phyloP scores from a whole-genome alignment of 2,797 vertebrate genomes.

The Acipenser oxyrinchus region DNA sequence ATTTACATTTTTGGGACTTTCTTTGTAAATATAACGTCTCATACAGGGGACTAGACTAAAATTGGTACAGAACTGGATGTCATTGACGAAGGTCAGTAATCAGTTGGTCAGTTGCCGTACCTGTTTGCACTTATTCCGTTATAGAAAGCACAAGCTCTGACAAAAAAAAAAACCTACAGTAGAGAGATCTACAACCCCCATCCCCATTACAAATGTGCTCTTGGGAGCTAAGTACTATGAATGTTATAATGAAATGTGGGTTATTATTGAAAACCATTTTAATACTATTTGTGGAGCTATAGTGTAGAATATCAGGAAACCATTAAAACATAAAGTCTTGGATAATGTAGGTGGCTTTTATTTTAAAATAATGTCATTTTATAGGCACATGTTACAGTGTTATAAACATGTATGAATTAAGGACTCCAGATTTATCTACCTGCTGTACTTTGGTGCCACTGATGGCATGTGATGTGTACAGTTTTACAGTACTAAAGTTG shows the following conservation, averaged over 20 bases:
- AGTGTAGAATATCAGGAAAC: conserved; percentile 64
- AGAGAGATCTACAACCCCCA: conserved; percentile 50
- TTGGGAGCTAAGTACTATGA: conserved; percentile 73
- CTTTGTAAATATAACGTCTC: conserved; percentile 63
- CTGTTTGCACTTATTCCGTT: conserved; percentile 41
- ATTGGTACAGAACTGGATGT: conserved; percentile 42
- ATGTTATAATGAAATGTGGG: conserved; percentile 77
- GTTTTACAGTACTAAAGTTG: no score
- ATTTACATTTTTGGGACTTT: conserved; percentile 44
- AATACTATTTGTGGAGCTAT: conserved; percentile 71
- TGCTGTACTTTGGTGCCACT: no score
- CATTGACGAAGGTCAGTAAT: conserved; percentile 66
- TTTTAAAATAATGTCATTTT: no score
- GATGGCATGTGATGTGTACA: no score
- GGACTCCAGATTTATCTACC: no score
- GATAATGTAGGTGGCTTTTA: conserved; percentile 36
- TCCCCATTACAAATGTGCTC: conserved; percentile 70
- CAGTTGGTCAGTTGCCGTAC: conserved; percentile 53
- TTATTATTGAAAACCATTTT: conserved; percentile 73
- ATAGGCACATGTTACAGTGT: no score
- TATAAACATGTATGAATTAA: no score
- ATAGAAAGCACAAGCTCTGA: conserved; percentile 34
- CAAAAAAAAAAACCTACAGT: conserved; percentile 35
- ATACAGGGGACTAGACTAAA: conserved; percentile 23
- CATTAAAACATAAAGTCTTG: conserved; percentile 60